Percentiles rank a stretch among this genome's conserved stretches.
These are phyloP conservation scores for Penaeus chinensis DNA, from an alignment of 1,140 invertebrate species.

Conservation along the genomic window DNA sequence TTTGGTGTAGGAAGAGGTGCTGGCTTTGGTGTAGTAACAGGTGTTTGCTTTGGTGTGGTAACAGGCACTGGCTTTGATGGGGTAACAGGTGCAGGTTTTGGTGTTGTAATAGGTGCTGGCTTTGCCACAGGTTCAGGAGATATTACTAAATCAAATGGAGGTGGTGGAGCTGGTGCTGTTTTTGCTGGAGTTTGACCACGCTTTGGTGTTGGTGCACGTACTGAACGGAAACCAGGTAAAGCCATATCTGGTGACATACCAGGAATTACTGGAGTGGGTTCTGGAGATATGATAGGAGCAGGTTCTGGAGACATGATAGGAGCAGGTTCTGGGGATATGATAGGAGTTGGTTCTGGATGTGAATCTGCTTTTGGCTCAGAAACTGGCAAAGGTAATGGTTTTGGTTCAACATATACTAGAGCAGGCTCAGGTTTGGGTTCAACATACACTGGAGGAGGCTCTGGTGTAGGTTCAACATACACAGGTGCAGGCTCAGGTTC, in stretches of 20 bases:
- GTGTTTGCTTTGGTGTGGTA: neutral
- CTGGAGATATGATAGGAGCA: neutral
- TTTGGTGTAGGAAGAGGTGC: neutral
- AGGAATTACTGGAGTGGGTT: constrained; percentile 19
- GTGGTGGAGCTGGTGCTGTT: constrained; percentile 38
- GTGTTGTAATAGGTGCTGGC: neutral
- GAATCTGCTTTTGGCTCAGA: neutral
- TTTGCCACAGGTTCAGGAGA: neutral
- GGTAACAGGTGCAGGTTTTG: neutral
- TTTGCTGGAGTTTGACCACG: constrained; percentile 11
- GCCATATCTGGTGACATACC: neutral
- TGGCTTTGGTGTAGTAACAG: neutral
- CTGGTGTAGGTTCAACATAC: too few relatives aligned
- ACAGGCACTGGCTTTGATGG: neutral
- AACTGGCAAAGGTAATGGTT: neutral
- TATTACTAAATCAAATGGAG: constrained; percentile 51
- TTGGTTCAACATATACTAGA: neutral
- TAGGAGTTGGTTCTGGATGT: neutral
- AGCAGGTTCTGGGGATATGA: constrained; percentile 5
- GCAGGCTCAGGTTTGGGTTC: too few relatives aligned
- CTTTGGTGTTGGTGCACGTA: constrained; percentile 52
- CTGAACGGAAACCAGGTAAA: constrained; percentile 48
- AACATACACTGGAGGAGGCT: too few relatives aligned
- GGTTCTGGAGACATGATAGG: neutral
- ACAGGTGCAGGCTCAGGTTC: neutral